Conservation (phyloP, 2,888 invertebrate species). For the Cryptocephalus moraei region DNA sequence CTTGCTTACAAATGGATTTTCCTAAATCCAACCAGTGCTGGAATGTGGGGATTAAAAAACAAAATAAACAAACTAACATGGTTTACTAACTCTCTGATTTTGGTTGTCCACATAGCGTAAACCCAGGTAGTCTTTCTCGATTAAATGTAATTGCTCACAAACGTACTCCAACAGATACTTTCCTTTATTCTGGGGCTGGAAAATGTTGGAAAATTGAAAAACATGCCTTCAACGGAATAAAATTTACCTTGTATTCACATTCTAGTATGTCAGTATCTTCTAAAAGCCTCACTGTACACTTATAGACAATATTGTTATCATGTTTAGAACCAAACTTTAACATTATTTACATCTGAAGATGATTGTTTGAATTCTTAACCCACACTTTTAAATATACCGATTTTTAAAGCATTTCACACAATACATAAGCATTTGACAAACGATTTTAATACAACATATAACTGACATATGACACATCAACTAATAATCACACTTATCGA, state of each 20-base stretch:
- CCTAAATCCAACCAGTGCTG: slow-evolving; percentile 93
- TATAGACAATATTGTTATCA: slow-evolving; percentile 68
- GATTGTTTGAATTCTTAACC: too few species aligned
- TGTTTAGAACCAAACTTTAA: slow-evolving; percentile 48
- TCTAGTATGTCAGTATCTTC: slow-evolving; percentile 87
- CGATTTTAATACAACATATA: too few species aligned
- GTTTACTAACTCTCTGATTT: slow-evolving; percentile 65
- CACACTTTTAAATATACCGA: too few species aligned
- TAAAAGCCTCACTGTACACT: slow-evolving; percentile 79
- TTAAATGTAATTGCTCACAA: slow-evolving; percentile 80
- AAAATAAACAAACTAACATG: background rate
- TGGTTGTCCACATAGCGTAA: slow-evolving; percentile 82
- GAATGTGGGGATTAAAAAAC: slow-evolving; percentile 28
- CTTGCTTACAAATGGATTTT: slow-evolving; percentile 83
- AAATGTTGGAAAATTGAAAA: slow-evolving; percentile 20
- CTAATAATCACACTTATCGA: too few species aligned
- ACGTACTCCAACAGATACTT: slow-evolving; percentile 83
- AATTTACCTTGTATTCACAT: slow-evolving; percentile 78
- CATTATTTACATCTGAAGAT: slow-evolving; percentile 26
- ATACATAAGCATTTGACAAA: too few species aligned
- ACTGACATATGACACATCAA: too few species aligned
- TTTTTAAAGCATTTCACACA: too few species aligned
- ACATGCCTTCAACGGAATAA: slow-evolving; percentile 4
- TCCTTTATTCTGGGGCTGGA: slow-evolving; percentile 80
- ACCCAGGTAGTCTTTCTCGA: slow-evolving; percentile 92